These are phyloP conservation scores for Tachina fera DNA, from an alignment of 2,888 invertebrate species.

Conservation along the genomic window DNA sequence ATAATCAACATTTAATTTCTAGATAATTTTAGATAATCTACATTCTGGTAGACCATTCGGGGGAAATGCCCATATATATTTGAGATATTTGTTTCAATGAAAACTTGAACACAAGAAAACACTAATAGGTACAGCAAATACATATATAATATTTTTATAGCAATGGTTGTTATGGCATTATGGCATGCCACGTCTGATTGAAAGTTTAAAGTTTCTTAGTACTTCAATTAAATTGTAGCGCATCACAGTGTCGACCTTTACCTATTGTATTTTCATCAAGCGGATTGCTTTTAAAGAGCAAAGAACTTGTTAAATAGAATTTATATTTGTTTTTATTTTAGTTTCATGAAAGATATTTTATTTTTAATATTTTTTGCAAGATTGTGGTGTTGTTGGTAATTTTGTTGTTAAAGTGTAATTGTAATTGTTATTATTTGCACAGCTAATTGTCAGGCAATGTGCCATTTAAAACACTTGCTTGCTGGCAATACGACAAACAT, in stretches of 20 bases:
- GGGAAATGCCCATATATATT: too few species aligned
- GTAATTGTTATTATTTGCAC: conserved; percentile 45
- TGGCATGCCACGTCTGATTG: too few species aligned
- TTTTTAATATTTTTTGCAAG: conserved; percentile 16
- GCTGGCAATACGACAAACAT: conserved; percentile 36
- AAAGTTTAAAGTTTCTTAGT: background rate
- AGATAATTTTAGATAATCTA: too few species aligned
- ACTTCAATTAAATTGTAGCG: background rate
- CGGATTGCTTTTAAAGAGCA: conserved; percentile 54
- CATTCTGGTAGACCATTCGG: too few species aligned
- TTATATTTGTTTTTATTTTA: conserved; percentile 33
- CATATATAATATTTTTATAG: too few species aligned
- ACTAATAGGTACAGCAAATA: too few species aligned
- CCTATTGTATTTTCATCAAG: conserved; percentile 3
- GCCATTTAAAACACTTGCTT: conserved; percentile 68
- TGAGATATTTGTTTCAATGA: too few species aligned
- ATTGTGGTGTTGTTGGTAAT: conserved; percentile 23
- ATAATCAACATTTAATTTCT: too few species aligned
- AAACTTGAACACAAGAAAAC: too few species aligned
- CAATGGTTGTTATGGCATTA: too few species aligned
- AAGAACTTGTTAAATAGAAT: conserved; percentile 63
- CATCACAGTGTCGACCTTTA: background rate
- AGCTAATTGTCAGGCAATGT: conserved; percentile 70
- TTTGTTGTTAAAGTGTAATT: conserved; percentile 47
- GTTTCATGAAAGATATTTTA: conserved; percentile 38